Evolutionary conservation across 2,888 invertebrate species (phyloP), one percentile per base, ranked within the genome.

Genomic region (Mechanitis messenoides): DNA sequence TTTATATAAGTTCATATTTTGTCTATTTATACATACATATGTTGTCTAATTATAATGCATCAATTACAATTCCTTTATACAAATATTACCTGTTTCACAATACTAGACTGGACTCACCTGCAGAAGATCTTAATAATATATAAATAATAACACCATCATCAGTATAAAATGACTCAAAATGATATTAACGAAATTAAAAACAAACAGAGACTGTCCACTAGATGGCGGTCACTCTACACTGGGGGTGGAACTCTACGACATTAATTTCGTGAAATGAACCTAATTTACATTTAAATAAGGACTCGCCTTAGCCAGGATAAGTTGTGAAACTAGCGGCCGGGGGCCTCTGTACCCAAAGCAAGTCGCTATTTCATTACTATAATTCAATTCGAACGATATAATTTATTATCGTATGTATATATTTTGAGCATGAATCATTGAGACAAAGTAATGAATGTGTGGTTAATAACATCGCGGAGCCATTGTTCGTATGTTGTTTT

Each of bases 211-310:
- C 55, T 53, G 33, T 62, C 63, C 63, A 62, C 62, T 58, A 56
- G 62, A 70, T 71, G 72, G 56, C 84, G 85, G 89, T 72, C 80
- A 80, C 83, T 67, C 68, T 75, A 80, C 77, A 69, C 74, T 72
- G 84, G 91, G 92, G 92, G 91, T 91, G 92, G 87, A 84, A 79
- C 88, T 87, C 85, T 81, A 87, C 90, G 93, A 93, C 94, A 94
- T 94, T 94, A 94, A 94, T 94, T 94, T 94, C 93, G 93, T 93
- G 94, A 94, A 94, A 94, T 94, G 94, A 94, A 94, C 94, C 94
- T 95, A 94, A 95, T 95, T 94, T 94, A 93, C 94, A 94, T 94
- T 94, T 94, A 94, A 94, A 94, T 94, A 94, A 94, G 94, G 94
- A 92, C 86, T 88, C 77, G 90, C 90, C 89, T 90, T 90, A 89